These are phyloP conservation scores for Xiphophorus couchianus DNA, from an alignment of 2,113 vertebrate genomes.

Conservation along the genomic window DNA sequence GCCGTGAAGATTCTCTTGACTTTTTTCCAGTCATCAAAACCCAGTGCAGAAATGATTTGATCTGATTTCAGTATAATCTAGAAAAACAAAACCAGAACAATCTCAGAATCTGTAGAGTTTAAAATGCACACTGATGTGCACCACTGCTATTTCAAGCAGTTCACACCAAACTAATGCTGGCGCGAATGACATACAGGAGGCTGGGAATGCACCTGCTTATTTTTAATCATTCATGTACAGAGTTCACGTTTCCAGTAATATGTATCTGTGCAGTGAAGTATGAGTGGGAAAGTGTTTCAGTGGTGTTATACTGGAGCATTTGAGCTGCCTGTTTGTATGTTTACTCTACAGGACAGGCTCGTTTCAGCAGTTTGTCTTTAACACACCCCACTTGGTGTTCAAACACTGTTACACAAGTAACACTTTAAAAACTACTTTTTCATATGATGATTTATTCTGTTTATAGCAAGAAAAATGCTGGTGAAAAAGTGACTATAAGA, in stretches of 20 bases:
- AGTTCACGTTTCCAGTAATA: not conserved
- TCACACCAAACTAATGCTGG: not conserved
- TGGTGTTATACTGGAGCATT: too few relatives aligned
- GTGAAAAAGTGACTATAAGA: too few relatives aligned
- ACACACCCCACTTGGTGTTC: too few relatives aligned
- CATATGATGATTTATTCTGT: too few relatives aligned
- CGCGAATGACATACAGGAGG: not conserved
- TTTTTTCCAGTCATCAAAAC: conserved; percentile 40
- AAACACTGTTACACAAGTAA: too few relatives aligned
- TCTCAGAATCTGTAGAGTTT: not conserved
- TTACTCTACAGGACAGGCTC: too few relatives aligned
- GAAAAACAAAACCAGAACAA: not conserved
- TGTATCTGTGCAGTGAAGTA: not conserved
- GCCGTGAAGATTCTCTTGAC: conserved; percentile 38
- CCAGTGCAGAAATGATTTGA: not conserved
- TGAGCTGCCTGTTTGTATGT: too few relatives aligned
- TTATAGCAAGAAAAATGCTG: too few relatives aligned
- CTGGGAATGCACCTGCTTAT: not conserved
- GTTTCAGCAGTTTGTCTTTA: too few relatives aligned
- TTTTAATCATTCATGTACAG: not conserved
- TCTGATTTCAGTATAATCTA: not conserved
- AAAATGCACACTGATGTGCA: not conserved
- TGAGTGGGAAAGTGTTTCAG: too few relatives aligned
- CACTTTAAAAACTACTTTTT: too few relatives aligned
- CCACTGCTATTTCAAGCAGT: too few relatives aligned